These are phyloP conservation scores for Lasioglossum zephyrum DNA, from an alignment of 2,888 invertebrate species.

Conservation along the genomic window DNA sequence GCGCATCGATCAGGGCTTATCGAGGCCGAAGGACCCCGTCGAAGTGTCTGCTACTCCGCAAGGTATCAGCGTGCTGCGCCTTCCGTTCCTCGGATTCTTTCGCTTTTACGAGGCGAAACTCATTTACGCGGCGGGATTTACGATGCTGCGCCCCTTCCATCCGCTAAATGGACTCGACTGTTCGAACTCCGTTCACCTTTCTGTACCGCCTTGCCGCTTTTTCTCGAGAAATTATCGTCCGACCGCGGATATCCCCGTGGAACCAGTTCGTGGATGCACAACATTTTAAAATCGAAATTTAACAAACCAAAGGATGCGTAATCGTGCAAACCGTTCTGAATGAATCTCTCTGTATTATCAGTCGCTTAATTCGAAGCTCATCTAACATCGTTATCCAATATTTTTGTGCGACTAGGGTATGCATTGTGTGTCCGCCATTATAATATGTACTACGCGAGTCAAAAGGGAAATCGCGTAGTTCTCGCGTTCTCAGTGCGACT, in stretches of 20 bases:
- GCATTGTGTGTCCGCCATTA: too few species aligned
- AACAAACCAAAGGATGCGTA: too few species aligned
- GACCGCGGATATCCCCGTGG: slow-evolving; percentile 14
- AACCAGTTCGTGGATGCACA: slow-evolving; percentile 22
- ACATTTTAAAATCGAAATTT: too few species aligned
- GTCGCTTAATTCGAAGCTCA: not conserved
- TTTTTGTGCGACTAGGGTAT: too few species aligned
- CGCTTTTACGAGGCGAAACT: slow-evolving; percentile 72
- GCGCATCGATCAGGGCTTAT: slow-evolving; percentile 12
- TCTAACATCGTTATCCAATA: too few species aligned
- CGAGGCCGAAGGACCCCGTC: slow-evolving; percentile 8
- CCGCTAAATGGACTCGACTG: slow-evolving; percentile 41
- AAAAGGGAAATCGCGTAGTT: too few species aligned
- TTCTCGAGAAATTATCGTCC: slow-evolving; percentile 53
- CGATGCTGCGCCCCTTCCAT: slow-evolving; percentile 39
- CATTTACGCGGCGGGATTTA: slow-evolving; percentile 73
- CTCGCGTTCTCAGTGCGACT: too few species aligned
- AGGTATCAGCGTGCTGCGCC: slow-evolving; percentile 29
- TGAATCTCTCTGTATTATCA: not conserved
- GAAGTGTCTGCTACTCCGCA: slow-evolving; percentile 11
- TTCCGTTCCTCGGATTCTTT: slow-evolving; percentile 63
- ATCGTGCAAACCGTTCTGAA: too few species aligned
- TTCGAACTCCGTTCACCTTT: slow-evolving; percentile 56
- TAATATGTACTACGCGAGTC: too few species aligned
- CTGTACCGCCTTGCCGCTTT: slow-evolving; percentile 27